Evolutionary conservation across 2,797 vertebrate species (phyloP).

Genomic region (Parauchenoglanis ngamensis): DNA sequence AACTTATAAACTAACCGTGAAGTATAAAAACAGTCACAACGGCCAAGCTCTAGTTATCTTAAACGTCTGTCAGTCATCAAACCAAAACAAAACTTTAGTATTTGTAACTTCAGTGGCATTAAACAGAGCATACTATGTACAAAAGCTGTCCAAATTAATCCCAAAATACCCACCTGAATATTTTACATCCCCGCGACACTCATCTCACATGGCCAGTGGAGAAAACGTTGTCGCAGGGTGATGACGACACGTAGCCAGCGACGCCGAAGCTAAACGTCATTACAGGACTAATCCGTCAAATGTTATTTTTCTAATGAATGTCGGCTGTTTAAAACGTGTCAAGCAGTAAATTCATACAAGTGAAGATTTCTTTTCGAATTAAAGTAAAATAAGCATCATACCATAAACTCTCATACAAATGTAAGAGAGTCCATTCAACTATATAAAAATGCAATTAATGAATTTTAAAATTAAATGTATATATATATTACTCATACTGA

Average conservation of each 20-base stretch:
- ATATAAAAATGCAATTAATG: neutral
- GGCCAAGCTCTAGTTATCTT: neutral
- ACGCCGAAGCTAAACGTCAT: neutral
- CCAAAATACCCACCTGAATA: neutral
- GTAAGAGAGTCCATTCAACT: neutral
- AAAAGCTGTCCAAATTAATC: neutral
- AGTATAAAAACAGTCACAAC: neutral
- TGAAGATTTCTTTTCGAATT: neutral
- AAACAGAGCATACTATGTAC: neutral
- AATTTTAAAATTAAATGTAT: neutral
- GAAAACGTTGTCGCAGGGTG: slow-evolving; percentile 25
- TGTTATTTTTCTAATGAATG: neutral
- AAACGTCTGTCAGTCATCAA: neutral
- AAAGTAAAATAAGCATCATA: neutral
- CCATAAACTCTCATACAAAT: neutral
- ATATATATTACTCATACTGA: neutral
- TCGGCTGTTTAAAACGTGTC: neutral
- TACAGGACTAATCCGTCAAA: neutral
- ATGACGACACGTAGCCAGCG: slow-evolving; percentile 18
- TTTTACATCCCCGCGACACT: neutral
- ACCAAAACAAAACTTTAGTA: neutral
- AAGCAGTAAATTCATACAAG: neutral
- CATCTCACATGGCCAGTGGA: slow-evolving; percentile 25
- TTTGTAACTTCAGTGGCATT: neutral
- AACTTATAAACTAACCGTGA: neutral